phyloP scores from a whole-genome alignment of 2,113 vertebrate genomes.

The Sprattus sprattus region DNA sequence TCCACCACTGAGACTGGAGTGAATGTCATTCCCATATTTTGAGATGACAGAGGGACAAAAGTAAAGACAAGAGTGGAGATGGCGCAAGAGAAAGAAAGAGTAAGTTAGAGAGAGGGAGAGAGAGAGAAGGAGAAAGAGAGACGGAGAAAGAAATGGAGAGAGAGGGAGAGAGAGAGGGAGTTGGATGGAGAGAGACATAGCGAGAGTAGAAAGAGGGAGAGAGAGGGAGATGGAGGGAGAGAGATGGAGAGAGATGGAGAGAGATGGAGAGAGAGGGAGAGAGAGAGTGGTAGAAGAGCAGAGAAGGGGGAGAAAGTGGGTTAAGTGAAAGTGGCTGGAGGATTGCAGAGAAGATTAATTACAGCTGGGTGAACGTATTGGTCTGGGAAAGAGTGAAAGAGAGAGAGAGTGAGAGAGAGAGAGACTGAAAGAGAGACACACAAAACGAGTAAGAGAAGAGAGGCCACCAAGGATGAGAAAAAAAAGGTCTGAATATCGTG shows the following conservation, averaged over 20 bases:
- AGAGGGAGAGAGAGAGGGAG: not conserved
- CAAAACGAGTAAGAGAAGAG: conserved; percentile 38
- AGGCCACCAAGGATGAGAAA: not conserved
- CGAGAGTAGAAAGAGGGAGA: not conserved
- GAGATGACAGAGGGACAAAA: not conserved
- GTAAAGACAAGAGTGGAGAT: not conserved
- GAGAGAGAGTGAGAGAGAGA: conserved; percentile 38
- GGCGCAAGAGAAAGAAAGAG: conserved; percentile 37
- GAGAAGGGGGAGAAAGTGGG: not conserved
- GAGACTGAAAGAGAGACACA: conserved; percentile 43
- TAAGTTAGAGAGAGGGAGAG: not conserved
- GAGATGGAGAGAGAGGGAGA: not conserved
- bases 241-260: not conserved
- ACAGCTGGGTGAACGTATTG: conserved; percentile 27
- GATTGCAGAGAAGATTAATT: conserved; percentile 42
- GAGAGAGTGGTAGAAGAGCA: not conserved
- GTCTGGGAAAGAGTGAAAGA: not conserved
- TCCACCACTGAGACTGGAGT: conserved; percentile 41
- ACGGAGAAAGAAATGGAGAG: not conserved
- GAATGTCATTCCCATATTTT: conserved; percentile 57
- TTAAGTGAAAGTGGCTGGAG: not conserved
- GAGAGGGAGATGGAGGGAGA: not conserved
- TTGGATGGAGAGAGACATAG: not conserved
- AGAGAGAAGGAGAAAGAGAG: not conserved
- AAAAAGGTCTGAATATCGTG: conserved; percentile 6